These are phyloP conservation scores for Staurois parvus DNA, from an alignment of 2,797 vertebrate species.

Conservation along the genomic window DNA sequence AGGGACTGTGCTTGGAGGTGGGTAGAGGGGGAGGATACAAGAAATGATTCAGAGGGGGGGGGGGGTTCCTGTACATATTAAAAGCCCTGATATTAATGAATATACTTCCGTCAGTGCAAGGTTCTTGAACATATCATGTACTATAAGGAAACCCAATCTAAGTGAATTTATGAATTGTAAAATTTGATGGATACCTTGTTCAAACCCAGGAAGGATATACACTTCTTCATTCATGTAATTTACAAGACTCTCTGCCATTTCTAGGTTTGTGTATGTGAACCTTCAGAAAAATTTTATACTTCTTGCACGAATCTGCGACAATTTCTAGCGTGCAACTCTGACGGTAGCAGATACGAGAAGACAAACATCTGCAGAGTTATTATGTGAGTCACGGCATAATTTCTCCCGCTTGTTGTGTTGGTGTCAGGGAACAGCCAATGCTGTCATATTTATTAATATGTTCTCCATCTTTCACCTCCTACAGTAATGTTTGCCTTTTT, in stretches of 20 bases:
- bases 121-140: background rate
- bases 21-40: too few species aligned
- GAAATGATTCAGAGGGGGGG: too few species aligned
- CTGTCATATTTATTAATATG: conserved; percentile 27
- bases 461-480: conserved; percentile 4
- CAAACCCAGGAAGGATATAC: background rate
- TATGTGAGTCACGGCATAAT: background rate
- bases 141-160: background rate
- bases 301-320: background rate
- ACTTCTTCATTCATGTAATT: background rate
- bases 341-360: background rate
- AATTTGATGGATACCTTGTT: background rate
- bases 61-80: too few species aligned
- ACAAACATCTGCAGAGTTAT: conserved; percentile 3
- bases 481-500: conserved; percentile 1
- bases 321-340: background rate
- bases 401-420: background rate
- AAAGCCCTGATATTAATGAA: too few species aligned
- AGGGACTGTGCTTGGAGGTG: too few species aligned
- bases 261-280: background rate
- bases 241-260: background rate
- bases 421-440: conserved; percentile 9
- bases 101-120: too few species aligned
- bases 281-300: background rate
- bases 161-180: background rate